Evolutionary conservation across 2,113 vertebrate species (phyloP), one percentile per base, ranked within the genome.

Genomic region (Platysternon megacephalum): DNA sequence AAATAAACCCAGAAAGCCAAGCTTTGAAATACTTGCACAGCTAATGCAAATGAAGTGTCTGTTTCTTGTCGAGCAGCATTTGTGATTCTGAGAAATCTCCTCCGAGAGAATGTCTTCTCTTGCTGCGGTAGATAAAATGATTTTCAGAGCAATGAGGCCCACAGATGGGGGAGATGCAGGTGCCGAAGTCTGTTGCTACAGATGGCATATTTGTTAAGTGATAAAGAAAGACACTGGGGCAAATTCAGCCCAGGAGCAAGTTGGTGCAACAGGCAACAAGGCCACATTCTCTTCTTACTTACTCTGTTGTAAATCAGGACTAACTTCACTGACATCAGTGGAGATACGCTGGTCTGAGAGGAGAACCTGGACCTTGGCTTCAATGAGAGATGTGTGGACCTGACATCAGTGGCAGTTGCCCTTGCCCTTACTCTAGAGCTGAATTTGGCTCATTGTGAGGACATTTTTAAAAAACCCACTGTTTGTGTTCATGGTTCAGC

Each of bases 121-220:
- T 95, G 93, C 85, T 91, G 89, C 80, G 90, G 85, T n/a, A 0
- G 92, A 94, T 17, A 55, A 95, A 96, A 87, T 51, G 86, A 94
- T 97, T 95, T 88, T 68, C 53, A 88, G 74, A 49, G 44, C 94
- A 91, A 94, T 97, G 61, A 79, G 42, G 42, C 78, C 78, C 42
- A 49, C 28, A 8, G 78, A 28, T 48, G 95, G 91, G 95, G 92
- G 95, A 97, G 93, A 90, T 91, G 85, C 87, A 92, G 94, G 91
- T 96, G 90, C 79, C 85, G 85, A 93, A 97, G 94, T 93, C 96
- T 97, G 97, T 96, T 94, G 95, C 89, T 96, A 80, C 55, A 72
- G 89, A 76, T 89, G 55, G 87, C 86, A n/a, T 82, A 42, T 49
- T 90, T 8, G 3, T 90, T 89, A 68, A n/a, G 79, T 52, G 83